Evolutionary conservation across 1,140 invertebrate species (phyloP).

Genomic region (Drosophila azteca): DNA sequence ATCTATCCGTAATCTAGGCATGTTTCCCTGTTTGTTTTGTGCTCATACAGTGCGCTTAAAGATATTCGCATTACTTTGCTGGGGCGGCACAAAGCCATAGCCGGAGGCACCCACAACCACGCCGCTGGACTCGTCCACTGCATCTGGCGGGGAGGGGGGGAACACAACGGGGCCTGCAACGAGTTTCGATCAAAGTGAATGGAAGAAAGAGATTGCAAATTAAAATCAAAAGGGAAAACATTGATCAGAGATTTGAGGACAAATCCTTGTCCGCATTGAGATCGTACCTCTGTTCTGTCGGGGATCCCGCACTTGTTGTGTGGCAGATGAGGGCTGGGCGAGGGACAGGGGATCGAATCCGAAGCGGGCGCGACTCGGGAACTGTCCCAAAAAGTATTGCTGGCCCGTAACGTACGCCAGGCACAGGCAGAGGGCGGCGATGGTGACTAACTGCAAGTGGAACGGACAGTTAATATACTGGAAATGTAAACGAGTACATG

Average conservation of each 20-base stretch:
- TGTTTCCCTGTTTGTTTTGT: conserved; percentile 4
- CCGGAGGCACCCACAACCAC: conserved; percentile 83
- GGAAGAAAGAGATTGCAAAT: background rate
- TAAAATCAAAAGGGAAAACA: background rate
- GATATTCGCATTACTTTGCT: conserved; percentile 78
- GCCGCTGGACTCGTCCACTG: conserved; percentile 79
- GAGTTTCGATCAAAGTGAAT: background rate
- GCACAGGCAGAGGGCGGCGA: conserved; percentile 73
- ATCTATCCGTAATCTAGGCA: conserved; percentile 16
- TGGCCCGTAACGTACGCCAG: conserved; percentile 73
- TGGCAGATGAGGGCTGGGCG: conserved; percentile 53
- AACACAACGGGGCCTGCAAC: conserved; percentile 81
- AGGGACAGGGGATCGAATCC: conserved; percentile 65
- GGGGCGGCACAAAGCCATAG: conserved; percentile 83
- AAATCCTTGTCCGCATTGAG: background rate
- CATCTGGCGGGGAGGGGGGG: conserved; percentile 80
- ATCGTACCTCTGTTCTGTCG: conserved; percentile 77
- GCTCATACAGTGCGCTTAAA: conserved; percentile 65
- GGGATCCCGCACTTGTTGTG: conserved; percentile 71
- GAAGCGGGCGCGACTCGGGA: conserved; percentile 58
- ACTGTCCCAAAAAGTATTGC: conserved; percentile 74
- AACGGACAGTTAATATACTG: background rate
- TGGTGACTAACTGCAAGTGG: conserved; percentile 73
- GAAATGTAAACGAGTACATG: background rate
- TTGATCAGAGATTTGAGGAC: too few relatives aligned